Evolutionary conservation across 1,140 invertebrate genomes (phyloP).

Genomic region (Galendromus occidentalis): DNA sequence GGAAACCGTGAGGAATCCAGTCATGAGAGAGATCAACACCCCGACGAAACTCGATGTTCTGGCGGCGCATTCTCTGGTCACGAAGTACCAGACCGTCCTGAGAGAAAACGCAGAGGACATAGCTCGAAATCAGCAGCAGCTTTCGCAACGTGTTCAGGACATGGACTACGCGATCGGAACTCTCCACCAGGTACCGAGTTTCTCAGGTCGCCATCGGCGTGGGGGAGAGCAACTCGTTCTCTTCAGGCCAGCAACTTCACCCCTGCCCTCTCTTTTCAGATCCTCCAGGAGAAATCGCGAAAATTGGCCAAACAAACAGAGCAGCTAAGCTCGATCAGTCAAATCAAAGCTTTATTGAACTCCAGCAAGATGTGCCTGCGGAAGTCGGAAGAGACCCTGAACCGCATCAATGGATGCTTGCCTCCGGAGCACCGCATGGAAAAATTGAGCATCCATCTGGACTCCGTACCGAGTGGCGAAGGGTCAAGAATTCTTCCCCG

Average conservation of each 20-base stretch:
- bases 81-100: not conserved
- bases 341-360: not conserved
- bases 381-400: too few relatives aligned
- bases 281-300: not conserved
- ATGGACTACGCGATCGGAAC: slow-evolving; percentile 4
- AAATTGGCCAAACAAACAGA: not conserved
- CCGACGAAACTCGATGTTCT: not conserved
- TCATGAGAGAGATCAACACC: not conserved
- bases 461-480: too few relatives aligned
- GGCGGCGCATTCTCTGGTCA: not conserved
- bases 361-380: not conserved
- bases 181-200: not conserved
- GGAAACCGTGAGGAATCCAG: slow-evolving; percentile 1
- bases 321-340: not conserved
- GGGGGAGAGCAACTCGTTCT: not conserved
- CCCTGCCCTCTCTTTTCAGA: not conserved
- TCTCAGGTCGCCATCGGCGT: not conserved
- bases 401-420: too few relatives aligned
- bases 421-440: too few relatives aligned
- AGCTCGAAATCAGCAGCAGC: not conserved
- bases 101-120: not conserved
- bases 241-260: not conserved
- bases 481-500: too few relatives aligned
- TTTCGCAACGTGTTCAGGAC: not conserved
- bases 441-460: too few relatives aligned